Conservation (phyloP, 2,888 invertebrate genomes). For the Lutraria lutraria region DNA sequence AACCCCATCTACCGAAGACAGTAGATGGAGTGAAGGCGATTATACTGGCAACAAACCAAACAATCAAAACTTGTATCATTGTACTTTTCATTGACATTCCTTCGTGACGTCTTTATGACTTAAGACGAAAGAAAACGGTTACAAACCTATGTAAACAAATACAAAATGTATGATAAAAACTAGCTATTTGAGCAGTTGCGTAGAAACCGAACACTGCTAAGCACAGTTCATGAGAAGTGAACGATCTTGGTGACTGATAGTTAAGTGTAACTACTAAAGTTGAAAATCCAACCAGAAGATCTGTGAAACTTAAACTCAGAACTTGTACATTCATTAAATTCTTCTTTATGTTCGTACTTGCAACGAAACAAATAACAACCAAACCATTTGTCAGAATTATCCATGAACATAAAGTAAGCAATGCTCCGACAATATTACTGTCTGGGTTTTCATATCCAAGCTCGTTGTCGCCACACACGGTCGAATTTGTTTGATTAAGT, state of each 20-base stretch:
- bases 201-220: neutral
- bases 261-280: neutral
- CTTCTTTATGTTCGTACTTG: neutral
- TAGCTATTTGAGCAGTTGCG: neutral
- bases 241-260: neutral
- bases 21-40: neutral
- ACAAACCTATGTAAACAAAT: constrained; percentile 7
- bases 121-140: neutral
- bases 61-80: neutral
- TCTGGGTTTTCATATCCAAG: neutral
- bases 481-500: neutral
- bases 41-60: neutral
- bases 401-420: neutral
- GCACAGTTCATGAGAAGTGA: neutral
- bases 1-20: neutral
- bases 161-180: constrained; percentile 4
- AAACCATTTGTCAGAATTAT: neutral
- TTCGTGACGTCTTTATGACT: neutral
- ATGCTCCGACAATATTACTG: neutral
- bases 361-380: neutral
- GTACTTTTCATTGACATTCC: neutral
- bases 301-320: constrained; percentile 21
- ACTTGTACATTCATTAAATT: neutral
- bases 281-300: constrained; percentile 13
- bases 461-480: neutral